Evolutionary conservation across 2,888 invertebrate genomes (phyloP).

Genomic region (Idaea aversata): DNA sequence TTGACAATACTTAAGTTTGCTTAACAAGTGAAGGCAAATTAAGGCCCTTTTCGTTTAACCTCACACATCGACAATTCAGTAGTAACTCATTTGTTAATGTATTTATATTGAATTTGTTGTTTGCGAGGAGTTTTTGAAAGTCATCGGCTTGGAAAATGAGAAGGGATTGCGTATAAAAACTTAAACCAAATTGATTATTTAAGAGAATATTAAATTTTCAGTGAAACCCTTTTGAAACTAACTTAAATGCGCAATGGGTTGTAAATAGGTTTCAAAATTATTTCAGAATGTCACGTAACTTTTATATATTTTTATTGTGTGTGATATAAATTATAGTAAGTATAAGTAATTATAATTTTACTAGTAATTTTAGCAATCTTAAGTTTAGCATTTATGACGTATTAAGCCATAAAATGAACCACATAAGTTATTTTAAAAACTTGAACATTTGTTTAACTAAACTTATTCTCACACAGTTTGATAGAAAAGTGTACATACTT

Average conservation of each 20-base stretch:
- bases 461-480: too few species aligned
- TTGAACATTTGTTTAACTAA: too few species aligned
- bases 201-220: background rate
- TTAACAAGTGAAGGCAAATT: constrained; percentile 33
- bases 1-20: constrained; percentile 28
- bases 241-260: background rate
- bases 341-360: too few species aligned
- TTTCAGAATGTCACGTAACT: background rate
- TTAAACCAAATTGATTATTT: background rate
- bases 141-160: constrained; percentile 27
- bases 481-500: background rate
- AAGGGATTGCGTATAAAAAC: constrained; percentile 15
- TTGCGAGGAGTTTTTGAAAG: constrained; percentile 18
- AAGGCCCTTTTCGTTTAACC: constrained; percentile 22
- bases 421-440: too few species aligned
- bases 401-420: too few species aligned
- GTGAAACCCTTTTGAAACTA: background rate
- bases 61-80: constrained; percentile 31
- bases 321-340: too few species aligned
- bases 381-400: too few species aligned
- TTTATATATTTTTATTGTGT: background rate
- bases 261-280: background rate
- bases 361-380: too few species aligned
- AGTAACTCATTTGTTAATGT: constrained; percentile 22
- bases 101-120: constrained; percentile 4